phyloP scores from a whole-genome alignment of 2,113 vertebrate genomes.

The Anarhynchus alexandrinus region DNA sequence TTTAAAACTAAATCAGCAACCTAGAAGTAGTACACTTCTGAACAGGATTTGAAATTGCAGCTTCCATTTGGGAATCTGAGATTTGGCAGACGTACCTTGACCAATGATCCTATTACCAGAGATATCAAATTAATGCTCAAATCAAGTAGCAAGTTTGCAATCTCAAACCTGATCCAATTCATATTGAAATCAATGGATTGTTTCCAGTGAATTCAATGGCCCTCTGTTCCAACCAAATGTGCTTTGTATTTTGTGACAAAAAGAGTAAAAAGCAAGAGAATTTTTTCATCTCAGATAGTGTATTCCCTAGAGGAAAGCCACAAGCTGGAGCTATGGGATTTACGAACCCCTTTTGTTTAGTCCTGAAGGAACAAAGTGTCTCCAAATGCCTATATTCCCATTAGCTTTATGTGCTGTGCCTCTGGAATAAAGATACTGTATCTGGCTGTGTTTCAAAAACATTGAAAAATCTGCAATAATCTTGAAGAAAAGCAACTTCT shows the following conservation, averaged over 20 bases:
- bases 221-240: constrained; percentile 32
- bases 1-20: neutral
- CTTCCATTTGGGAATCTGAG: neutral
- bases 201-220: neutral
- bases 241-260: neutral
- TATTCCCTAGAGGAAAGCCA: neutral
- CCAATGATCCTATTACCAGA: neutral
- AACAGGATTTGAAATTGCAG: neutral
- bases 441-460: neutral
- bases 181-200: neutral
- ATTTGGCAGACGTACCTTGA: neutral
- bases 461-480: neutral
- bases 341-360: neutral
- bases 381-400: neutral
- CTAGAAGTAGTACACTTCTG: neutral
- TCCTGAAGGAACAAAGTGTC: constrained; percentile 17
- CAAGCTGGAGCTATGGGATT: constrained; percentile 16
- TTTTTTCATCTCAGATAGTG: neutral
- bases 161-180: neutral
- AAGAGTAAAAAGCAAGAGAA: neutral
- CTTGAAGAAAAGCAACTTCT: neutral
- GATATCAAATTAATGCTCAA: constrained; percentile 16
- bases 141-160: neutral
- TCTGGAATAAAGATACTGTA: neutral
- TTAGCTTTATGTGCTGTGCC: neutral